phyloP scores from a whole-genome alignment of 1,140 invertebrate species.

The Coboldia fuscipes region DNA sequence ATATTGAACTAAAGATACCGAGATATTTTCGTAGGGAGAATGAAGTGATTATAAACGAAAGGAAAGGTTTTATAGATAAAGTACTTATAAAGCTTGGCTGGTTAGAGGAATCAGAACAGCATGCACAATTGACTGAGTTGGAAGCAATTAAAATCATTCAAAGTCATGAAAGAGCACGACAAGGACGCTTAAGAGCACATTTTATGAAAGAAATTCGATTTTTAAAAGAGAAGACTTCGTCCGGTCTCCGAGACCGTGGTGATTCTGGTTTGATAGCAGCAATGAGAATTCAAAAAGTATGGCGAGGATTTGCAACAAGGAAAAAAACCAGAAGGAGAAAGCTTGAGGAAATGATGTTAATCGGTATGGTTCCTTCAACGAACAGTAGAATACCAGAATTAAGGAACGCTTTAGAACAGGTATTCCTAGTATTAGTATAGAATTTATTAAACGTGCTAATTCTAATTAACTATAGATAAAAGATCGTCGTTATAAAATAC shows the following conservation, averaged over 20 bases:
- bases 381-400: too few relatives aligned
- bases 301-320: constrained; percentile 56
- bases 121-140: constrained; percentile 43
- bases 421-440: too few relatives aligned
- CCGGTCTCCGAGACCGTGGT: constrained; percentile 28
- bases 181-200: constrained; percentile 61
- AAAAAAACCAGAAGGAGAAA: constrained; percentile 42
- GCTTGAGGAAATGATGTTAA: constrained; percentile 65
- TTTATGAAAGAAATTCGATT: constrained; percentile 77
- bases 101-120: constrained; percentile 30
- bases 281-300: constrained; percentile 58
- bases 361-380: constrained; percentile 44
- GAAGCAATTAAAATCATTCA: constrained; percentile 75
- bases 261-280: constrained; percentile 34
- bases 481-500: constrained; percentile 33
- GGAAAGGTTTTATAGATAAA: constrained; percentile 36
- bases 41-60: constrained; percentile 31
- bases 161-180: constrained; percentile 73
- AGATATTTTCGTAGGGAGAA: constrained; percentile 45
- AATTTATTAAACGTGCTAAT: too few relatives aligned
- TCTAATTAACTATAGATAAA: too few relatives aligned
- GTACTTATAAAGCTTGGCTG: constrained; percentile 43
- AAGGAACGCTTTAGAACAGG: too few relatives aligned
- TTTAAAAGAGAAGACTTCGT: constrained; percentile 44
- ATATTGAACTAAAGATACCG: constrained; percentile 41